Evolutionary conservation across 2,797 vertebrate genomes (phyloP).

Genomic region (Ataeniobius toweri): DNA sequence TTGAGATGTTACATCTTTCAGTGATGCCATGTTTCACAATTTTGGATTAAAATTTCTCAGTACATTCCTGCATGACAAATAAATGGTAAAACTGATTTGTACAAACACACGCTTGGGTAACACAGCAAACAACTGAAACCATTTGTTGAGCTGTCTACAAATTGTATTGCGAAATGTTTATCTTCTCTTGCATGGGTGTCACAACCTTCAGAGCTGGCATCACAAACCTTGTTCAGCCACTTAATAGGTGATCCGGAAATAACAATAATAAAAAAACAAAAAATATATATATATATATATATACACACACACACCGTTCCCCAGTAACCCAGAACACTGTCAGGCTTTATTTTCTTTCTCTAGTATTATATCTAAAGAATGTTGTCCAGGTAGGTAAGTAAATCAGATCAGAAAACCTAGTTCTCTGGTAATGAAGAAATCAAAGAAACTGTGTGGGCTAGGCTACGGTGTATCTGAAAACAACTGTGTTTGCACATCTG

Average conservation of each 20-base stretch:
- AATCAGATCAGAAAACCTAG: not conserved
- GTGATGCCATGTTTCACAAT: slow-evolving; percentile 13
- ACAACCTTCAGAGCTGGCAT: slow-evolving; percentile 37
- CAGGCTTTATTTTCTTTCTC: not conserved
- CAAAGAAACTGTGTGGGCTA: not conserved
- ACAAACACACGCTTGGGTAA: not conserved
- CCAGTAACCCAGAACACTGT: not conserved
- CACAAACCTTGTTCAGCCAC: slow-evolving; percentile 33
- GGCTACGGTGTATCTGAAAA: not conserved
- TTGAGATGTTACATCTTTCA: slow-evolving; percentile 1
- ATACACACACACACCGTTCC: not conserved
- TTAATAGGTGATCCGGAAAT: slow-evolving; percentile 16
- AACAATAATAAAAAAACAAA: not conserved
- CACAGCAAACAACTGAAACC: slow-evolving; percentile 10
- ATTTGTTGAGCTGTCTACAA: slow-evolving; percentile 11
- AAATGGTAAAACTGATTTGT: slow-evolving; percentile 5
- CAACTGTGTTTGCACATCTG: not conserved
- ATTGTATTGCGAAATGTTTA: slow-evolving; percentile 16
- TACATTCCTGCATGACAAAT: slow-evolving; percentile 12
- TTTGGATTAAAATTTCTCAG: not conserved
- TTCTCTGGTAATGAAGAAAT: not conserved
- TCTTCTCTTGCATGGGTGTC: slow-evolving; percentile 9
- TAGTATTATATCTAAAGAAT: not conserved
- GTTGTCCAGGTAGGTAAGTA: not conserved
- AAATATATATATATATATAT: too few species aligned